phyloP scores from a whole-genome alignment of 2,797 vertebrate genomes.

The Valencia hispanica region DNA sequence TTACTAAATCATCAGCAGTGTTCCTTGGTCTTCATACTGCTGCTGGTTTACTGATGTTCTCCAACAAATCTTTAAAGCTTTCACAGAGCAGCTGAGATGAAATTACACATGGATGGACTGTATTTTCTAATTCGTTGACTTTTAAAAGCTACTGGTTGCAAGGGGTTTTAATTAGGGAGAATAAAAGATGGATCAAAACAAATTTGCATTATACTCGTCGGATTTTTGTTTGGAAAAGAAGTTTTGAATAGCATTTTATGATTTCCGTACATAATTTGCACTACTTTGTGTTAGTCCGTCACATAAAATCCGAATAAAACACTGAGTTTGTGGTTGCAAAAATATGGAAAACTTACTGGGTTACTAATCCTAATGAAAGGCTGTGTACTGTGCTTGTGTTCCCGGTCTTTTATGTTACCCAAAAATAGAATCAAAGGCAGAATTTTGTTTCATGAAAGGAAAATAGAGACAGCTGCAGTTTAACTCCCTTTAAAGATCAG shows the following conservation, averaged over 20 bases:
- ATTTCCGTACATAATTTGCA: too few species aligned
- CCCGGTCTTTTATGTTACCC: not conserved
- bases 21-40: too few species aligned
- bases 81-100: not conserved
- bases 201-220: not conserved
- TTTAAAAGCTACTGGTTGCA: not conserved
- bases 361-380: not conserved
- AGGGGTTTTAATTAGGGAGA: too few species aligned
- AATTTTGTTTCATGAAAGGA: not conserved
- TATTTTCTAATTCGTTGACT: not conserved
- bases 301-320: not conserved
- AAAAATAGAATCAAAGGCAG: not conserved
- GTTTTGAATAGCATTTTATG: too few species aligned
- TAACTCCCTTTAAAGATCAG: not conserved
- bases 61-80: not conserved
- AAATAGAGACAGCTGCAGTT: not conserved
- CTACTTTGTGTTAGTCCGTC: too few species aligned
- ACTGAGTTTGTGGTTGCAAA: not conserved
- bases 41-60: not conserved
- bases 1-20: too few species aligned
- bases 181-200: not conserved
- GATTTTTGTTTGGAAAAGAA: too few species aligned
- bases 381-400: not conserved
- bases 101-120: not conserved
- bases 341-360: not conserved